Base-by-base conservation (phyloP, 2,113 vertebrate species). In the Calyptomena viridis region DNA sequence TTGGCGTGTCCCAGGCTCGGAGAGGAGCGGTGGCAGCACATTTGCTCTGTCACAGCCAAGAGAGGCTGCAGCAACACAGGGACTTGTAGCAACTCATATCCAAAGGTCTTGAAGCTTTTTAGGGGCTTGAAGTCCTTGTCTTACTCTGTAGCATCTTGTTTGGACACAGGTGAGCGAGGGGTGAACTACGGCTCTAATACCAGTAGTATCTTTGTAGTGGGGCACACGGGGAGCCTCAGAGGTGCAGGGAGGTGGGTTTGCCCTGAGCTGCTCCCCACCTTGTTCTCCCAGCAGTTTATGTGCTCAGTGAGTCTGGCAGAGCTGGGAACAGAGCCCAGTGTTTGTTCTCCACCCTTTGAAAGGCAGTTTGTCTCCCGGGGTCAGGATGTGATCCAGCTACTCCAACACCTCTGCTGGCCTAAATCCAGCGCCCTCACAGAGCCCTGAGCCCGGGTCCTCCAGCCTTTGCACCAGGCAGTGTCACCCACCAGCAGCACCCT, bases 151-250 rank as follows among this genome's bases (percentile, higher is more conserved):
- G 62, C 8, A 3, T 30, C 73, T 62, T 2, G 4, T 69, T 83
- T 63, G 40, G 71, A 15, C 23, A 8, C 11, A 2, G 42, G 8
- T 64, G 40, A 30, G 27, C 2, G 8, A 12, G 11, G 9, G 4
- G 40, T 67, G 59, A 9, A 14, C 8, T 3, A 0, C 1, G 30
- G 52, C 39, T 74, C 1, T 15, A 27, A 11, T 68, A 2, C n/a
- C 19, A 2, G 28, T 12, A 5, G 14, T 40, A 1, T 15, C 14
- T 39, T 23, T 35, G 19, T 5, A 21, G 28, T 2, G 10, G 5
- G 33, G 46, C 47, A 37, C 40, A 8, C 31, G 4, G 56, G 50
- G 28, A 40, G 35, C 14, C n/a, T 24, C 24, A 1, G 35, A 46
- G 46, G 58, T 23, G 68, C 42, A 42, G 42, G 67, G 7, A 35